Conservation (phyloP, 2,113 vertebrate genomes). For the Pogona vitticeps region DNA sequence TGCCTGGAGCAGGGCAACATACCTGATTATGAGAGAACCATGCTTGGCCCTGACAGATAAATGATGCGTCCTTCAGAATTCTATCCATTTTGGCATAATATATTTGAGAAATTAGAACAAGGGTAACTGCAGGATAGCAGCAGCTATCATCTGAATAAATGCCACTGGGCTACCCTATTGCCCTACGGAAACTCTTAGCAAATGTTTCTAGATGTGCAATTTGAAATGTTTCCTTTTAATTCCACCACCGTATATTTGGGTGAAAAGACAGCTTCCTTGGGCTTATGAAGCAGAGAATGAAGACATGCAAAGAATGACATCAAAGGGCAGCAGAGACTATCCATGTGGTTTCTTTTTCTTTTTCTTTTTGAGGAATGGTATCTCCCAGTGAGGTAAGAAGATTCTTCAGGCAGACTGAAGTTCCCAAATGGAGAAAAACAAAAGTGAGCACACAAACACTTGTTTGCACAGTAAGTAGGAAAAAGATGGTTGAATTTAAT, state of each 20-base stretch:
- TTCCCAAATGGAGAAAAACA: conserved; percentile 23
- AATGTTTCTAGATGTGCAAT: not conserved
- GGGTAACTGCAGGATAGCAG: conserved; percentile 15
- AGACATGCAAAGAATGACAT: conserved; percentile 21
- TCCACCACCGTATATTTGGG: conserved; percentile 37
- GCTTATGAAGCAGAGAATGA: conserved; percentile 11
- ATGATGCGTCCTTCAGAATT: not conserved
- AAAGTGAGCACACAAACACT: not conserved
- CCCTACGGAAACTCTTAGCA: conserved; percentile 21
- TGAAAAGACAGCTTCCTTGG: not conserved
- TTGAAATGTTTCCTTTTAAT: conserved; percentile 44
- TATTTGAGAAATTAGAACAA: conserved; percentile 8
- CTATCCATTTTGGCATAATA: not conserved
- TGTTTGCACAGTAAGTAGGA: conserved; percentile 31
- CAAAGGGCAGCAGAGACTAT: conserved; percentile 29
- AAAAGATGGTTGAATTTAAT: conserved; percentile 33
- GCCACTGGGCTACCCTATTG: conserved; percentile 26
- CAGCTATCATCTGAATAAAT: conserved; percentile 31
- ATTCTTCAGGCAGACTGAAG: not conserved
- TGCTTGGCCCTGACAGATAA: not conserved
- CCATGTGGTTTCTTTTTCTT: not conserved
- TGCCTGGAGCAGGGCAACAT: not conserved
- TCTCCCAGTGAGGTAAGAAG: conserved; percentile 13
- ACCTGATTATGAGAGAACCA: not conserved
- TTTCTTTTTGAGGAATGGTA: not conserved